A percentile compares a stretch with the other conserved stretches of the same genome.
Conservation (phyloP, 2,888 invertebrate genomes). For the Ormyrus nitidulus region DNA sequence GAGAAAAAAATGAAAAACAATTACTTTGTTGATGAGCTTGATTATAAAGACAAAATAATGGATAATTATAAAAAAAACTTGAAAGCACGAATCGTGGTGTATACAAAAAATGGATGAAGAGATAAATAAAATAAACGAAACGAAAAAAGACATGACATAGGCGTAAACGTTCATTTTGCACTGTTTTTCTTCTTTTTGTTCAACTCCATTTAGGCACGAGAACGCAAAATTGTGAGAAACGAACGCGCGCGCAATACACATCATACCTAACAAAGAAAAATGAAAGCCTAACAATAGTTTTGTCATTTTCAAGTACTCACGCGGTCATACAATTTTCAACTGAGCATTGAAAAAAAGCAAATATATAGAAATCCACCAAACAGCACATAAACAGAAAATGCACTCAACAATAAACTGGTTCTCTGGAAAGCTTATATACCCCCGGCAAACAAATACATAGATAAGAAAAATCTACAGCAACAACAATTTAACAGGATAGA, state of each 20-base stretch:
- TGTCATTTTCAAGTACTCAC: conserved; percentile 33
- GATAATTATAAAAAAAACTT: conserved; percentile 30
- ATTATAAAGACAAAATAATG: conserved; percentile 42
- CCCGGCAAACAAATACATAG: conserved; percentile 52
- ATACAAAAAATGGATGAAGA: conserved; percentile 50
- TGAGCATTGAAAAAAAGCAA: conserved; percentile 40
- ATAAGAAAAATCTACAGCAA: conserved; percentile 12
- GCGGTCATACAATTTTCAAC: conserved; percentile 15
- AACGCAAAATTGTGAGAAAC: conserved; percentile 15
- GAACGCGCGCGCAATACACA: conserved; percentile 54
- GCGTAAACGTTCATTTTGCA: conserved; percentile 58
- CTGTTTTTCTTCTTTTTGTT: conserved; percentile 36
- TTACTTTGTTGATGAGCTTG: conserved; percentile 54
- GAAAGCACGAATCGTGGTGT: conserved; percentile 50
- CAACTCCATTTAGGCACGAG: conserved; percentile 27
- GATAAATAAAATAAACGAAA: conserved; percentile 56
- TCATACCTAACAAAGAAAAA: too few relatives aligned
- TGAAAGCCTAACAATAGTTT: conserved; percentile 30
- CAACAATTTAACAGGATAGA: conserved; percentile 40
- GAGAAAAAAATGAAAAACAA: conserved; percentile 47
- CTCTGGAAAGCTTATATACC: conserved; percentile 26
- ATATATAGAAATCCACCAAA: conserved; percentile 43
- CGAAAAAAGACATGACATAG: conserved; percentile 57
- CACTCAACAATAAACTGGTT: conserved; percentile 39
- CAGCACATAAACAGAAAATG: conserved; percentile 23